Conservation (phyloP, 2,888 invertebrate species). For the Drosophila tanythrix region DNA sequence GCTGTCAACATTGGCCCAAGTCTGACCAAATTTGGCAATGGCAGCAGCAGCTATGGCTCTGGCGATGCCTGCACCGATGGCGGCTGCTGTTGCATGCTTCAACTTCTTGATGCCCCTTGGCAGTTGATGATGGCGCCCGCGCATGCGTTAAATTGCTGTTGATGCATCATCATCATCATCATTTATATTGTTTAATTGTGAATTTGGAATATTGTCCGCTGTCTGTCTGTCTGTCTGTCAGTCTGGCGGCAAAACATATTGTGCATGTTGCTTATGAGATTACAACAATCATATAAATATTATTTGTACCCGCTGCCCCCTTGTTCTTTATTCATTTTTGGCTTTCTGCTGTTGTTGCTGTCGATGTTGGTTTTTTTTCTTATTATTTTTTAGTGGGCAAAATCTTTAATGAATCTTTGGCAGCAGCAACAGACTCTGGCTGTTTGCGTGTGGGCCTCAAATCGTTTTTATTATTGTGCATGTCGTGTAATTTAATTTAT, state of each 20-base stretch:
- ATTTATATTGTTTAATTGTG: constrained; percentile 74
- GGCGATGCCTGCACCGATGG: constrained; percentile 27
- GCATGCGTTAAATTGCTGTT: constrained; percentile 65
- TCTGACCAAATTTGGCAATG: constrained; percentile 76
- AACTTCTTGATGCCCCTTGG: constrained; percentile 47
- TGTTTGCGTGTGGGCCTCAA: constrained; percentile 75
- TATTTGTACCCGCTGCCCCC: constrained; percentile 31
- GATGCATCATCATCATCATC: constrained; percentile 57
- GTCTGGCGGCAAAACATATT: constrained; percentile 53
- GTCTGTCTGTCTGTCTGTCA: constrained; percentile 14
- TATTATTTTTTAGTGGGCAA: constrained; percentile 48
- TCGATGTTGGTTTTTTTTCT: constrained; percentile 26
- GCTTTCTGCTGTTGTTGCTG: constrained; percentile 35
- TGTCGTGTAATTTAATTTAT: constrained; percentile 80
- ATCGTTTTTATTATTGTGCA: constrained; percentile 79
- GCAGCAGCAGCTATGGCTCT: constrained; percentile 23
- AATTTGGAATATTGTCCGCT: constrained; percentile 53
- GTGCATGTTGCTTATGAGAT: constrained; percentile 71
- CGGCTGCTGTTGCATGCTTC: constrained; percentile 46
- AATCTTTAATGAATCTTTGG: constrained; percentile 77
- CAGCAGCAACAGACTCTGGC: constrained; percentile 8
- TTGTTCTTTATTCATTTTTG: constrained; percentile 39
- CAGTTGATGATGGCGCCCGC: constrained; percentile 78
- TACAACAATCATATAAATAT: constrained; percentile 76
- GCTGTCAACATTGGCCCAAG: constrained; percentile 54